Conservation (phyloP, 2,113 vertebrate species). For the Solenodon paradoxus region DNA sequence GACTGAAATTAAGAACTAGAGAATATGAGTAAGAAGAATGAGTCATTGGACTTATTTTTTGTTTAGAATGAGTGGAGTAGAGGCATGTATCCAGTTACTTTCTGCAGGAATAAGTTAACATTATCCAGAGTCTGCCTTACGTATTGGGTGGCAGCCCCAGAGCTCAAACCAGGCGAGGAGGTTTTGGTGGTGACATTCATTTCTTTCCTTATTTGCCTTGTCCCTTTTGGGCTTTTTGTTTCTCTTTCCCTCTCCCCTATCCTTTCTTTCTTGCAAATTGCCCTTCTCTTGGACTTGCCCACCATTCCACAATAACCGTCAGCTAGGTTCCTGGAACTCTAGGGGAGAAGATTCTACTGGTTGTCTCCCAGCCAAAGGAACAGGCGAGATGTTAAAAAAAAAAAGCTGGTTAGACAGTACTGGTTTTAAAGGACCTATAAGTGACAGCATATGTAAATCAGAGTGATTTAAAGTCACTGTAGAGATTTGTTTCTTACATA, state of each 20-base stretch:
- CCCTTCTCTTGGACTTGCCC: conserved; percentile 21
- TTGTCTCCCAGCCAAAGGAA: conserved; percentile 65
- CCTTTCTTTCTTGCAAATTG: neutral
- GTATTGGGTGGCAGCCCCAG: neutral
- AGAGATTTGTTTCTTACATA: conserved; percentile 7
- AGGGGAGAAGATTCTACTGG: conserved; percentile 37
- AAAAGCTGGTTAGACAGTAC: conserved; percentile 51
- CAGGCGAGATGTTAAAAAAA: conserved; percentile 43
- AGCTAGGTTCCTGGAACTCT: neutral
- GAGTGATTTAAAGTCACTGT: conserved; percentile 17
- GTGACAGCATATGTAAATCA: conserved; percentile 59
- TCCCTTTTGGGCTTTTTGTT: neutral
- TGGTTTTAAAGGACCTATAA: conserved; percentile 51
- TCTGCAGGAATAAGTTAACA: conserved; percentile 44
- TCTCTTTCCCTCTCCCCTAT: neutral
- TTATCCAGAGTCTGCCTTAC: neutral
- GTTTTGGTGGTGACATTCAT: neutral
- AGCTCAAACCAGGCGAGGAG: neutral
- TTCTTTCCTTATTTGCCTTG: neutral
- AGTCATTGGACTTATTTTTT: conserved; percentile 31
- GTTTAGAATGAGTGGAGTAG: neutral
- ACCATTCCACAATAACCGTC: neutral
- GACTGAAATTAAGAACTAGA: conserved; percentile 24
- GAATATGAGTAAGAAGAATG: conserved; percentile 29
- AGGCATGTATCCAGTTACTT: conserved; percentile 48